These are phyloP conservation scores for Drosophila gaucha DNA, from an alignment of 2,888 invertebrate genomes.

Conservation along the genomic window DNA sequence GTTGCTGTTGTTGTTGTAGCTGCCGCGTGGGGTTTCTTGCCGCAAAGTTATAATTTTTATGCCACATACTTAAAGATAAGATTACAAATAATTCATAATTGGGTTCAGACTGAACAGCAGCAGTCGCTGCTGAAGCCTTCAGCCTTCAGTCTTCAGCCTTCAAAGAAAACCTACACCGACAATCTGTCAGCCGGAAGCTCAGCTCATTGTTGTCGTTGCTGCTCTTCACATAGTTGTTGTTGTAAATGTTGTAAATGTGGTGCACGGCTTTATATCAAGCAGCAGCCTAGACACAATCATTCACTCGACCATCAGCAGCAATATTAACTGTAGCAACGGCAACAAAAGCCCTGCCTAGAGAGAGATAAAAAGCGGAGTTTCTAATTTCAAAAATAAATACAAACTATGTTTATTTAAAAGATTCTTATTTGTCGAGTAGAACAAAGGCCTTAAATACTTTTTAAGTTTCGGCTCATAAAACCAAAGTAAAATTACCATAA, in stretches of 20 bases:
- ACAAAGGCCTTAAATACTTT: too few species aligned
- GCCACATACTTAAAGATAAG: slow-evolving; percentile 75
- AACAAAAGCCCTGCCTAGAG: background rate
- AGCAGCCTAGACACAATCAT: slow-evolving; percentile 51
- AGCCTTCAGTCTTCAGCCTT: slow-evolving; percentile 4
- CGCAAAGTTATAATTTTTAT: slow-evolving; percentile 74
- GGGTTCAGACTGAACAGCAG: slow-evolving; percentile 51
- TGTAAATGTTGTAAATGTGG: slow-evolving; percentile 17
- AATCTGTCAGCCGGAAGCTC: slow-evolving; percentile 48
- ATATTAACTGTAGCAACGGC: slow-evolving; percentile 2
- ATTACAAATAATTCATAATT: slow-evolving; percentile 70
- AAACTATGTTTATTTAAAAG: slow-evolving; percentile 6
- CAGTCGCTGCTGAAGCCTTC: slow-evolving; percentile 17
- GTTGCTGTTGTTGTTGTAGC: background rate
- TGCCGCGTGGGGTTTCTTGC: slow-evolving; percentile 65
- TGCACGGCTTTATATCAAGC: slow-evolving; percentile 35
- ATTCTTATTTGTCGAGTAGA: too few species aligned
- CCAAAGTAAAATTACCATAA: too few species aligned
- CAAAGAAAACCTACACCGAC: slow-evolving; percentile 33
- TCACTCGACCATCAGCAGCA: slow-evolving; percentile 39
- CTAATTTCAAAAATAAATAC: slow-evolving; percentile 3
- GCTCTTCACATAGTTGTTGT: slow-evolving; percentile 3
- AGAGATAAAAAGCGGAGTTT: slow-evolving; percentile 1
- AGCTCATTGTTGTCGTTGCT: slow-evolving; percentile 35
- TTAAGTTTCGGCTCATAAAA: too few species aligned